Evolutionary conservation across 2,888 invertebrate genomes (phyloP).

Genomic region (Hypomecis atomaria): DNA sequence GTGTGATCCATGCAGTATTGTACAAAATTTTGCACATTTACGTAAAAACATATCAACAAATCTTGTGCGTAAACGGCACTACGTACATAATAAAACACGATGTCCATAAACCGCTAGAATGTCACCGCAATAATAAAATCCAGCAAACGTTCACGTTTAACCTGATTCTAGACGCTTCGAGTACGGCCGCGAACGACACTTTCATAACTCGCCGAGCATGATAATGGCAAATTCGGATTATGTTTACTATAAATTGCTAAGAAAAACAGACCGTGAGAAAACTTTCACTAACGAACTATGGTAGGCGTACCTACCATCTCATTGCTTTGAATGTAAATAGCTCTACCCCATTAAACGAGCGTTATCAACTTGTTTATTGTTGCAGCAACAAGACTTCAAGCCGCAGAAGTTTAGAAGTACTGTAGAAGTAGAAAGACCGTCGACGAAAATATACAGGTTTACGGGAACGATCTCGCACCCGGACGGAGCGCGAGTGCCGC

Average conservation of each 20-base stretch:
- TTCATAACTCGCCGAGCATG: slow-evolving; percentile 49
- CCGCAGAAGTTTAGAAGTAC: slow-evolving; percentile 92
- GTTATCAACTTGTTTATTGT: slow-evolving; percentile 38
- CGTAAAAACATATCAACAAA: slow-evolving; percentile 11
- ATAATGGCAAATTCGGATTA: slow-evolving; percentile 45
- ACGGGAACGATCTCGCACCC: slow-evolving; percentile 94
- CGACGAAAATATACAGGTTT: slow-evolving; percentile 97
- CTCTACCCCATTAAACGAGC: slow-evolving; percentile 23
- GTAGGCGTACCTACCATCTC: slow-evolving; percentile 12
- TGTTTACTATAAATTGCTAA: slow-evolving; percentile 43
- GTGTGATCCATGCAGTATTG: neutral
- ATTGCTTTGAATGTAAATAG: slow-evolving; percentile 15
- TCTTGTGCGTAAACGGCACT: slow-evolving; percentile 10
- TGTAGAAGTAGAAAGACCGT: slow-evolving; percentile 97
- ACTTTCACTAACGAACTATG: slow-evolving; percentile 46
- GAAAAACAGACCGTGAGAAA: slow-evolving; percentile 61
- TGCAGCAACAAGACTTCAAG: slow-evolving; percentile 89
- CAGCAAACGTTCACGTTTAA: slow-evolving; percentile 33
- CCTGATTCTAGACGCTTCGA: slow-evolving; percentile 26
- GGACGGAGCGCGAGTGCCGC: slow-evolving; percentile 90
- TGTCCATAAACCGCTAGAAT: slow-evolving; percentile 30
- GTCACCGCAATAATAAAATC: slow-evolving; percentile 37
- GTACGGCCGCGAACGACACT: slow-evolving; percentile 44
- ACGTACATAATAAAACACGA: slow-evolving; percentile 11
- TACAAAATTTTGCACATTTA: slow-evolving; percentile 2